A percentile compares a stretch with the other conserved stretches of the same genome.
phyloP scores from a whole-genome alignment of 2,797 vertebrate genomes.

The Chrosomus eos region DNA sequence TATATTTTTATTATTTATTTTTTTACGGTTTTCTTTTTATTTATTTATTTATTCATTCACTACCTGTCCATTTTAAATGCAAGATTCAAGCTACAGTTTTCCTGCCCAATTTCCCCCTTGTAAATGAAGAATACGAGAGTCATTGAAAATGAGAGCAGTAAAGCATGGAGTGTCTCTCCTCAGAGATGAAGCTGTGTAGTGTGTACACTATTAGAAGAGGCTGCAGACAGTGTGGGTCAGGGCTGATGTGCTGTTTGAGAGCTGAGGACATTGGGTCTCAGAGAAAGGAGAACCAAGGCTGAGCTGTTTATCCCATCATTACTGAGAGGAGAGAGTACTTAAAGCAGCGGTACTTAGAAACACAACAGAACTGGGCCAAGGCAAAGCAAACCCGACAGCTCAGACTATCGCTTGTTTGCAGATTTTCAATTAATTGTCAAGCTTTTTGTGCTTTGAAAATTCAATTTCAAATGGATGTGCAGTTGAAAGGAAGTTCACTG shows the following conservation, averaged over 20 bases:
- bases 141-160: neutral
- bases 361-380: constrained; percentile 39
- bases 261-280: constrained; percentile 28
- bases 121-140: neutral
- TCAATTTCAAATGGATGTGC: neutral
- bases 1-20: neutral
- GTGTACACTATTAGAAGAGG: constrained; percentile 14
- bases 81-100: neutral
- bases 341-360: constrained; percentile 28
- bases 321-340: constrained; percentile 48
- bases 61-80: neutral
- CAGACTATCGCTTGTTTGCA: neutral
- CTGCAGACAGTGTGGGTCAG: constrained; percentile 46
- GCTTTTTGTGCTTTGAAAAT: constrained; percentile 13
- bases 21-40: too few species aligned
- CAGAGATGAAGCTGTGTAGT: constrained; percentile 21
- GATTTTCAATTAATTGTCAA: constrained; percentile 1
- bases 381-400: constrained; percentile 1
- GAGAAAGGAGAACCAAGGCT: constrained; percentile 33
- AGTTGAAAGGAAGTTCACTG: neutral
- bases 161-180: neutral
- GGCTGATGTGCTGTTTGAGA: constrained; percentile 15
- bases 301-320: constrained; percentile 66
- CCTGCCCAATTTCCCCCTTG: too few species aligned
- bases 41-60: too few species aligned